Evolutionary conservation across 2,888 invertebrate genomes (phyloP).

Genomic region (Liopterus haemorrhoidalis): DNA sequence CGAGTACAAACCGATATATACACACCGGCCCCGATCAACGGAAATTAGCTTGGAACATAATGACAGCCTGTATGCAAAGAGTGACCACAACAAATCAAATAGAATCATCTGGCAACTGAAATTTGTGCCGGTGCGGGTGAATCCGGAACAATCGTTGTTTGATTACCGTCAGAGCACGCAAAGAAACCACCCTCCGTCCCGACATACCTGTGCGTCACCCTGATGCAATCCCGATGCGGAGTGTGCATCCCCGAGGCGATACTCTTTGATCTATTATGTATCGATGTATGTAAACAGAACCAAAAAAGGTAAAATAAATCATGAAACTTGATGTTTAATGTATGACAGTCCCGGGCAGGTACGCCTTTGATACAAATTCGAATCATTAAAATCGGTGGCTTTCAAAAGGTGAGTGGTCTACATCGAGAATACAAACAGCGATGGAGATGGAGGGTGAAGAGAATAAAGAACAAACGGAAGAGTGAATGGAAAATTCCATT

Average conservation of each 20-base stretch:
- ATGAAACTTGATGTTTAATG: conserved; percentile 12
- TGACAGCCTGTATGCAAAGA: conserved; percentile 18
- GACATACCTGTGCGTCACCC: too few relatives aligned
- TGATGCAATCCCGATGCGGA: too few relatives aligned
- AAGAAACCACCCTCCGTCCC: too few relatives aligned
- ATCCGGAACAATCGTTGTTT: conserved; percentile 20
- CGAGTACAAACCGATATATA: too few relatives aligned
- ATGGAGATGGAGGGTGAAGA: too few relatives aligned
- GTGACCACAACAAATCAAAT: conserved; percentile 22
- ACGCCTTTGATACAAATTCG: too few relatives aligned
- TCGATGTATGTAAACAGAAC: conserved; percentile 18
- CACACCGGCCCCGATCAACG: conserved; percentile 11
- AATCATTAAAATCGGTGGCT: too few relatives aligned
- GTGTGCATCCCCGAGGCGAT: not conserved
- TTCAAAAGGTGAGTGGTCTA: too few relatives aligned
- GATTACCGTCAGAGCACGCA: conserved; percentile 22
- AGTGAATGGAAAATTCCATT: conserved; percentile 23
- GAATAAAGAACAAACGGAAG: too few relatives aligned
- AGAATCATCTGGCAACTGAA: conserved; percentile 22
- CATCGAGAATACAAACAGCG: too few relatives aligned
- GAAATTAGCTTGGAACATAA: conserved; percentile 19
- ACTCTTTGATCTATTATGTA: conserved; percentile 23
- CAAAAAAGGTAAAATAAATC: conserved; percentile 22
- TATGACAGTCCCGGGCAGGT: conserved; percentile 6
- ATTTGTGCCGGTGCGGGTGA: conserved; percentile 19